phyloP scores from a whole-genome alignment of 1,140 invertebrate genomes.

The Ips nitidus region DNA sequence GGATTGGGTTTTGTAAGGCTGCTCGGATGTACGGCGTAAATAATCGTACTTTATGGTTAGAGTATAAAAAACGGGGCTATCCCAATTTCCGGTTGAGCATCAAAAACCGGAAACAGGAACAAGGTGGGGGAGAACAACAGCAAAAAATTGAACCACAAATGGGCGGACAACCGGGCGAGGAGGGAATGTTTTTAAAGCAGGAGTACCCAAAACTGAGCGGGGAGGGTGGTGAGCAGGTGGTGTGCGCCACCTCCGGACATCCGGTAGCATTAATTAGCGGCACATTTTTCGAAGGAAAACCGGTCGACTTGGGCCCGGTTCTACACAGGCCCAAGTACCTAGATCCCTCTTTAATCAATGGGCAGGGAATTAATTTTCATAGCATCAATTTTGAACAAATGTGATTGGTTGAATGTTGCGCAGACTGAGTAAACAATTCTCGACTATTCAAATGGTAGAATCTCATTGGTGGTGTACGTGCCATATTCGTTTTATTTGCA shows the following conservation, averaged over 20 bases:
- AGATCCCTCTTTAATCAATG: conserved; percentile 54
- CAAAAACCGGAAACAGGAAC: conserved; percentile 66
- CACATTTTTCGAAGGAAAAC: conserved; percentile 61
- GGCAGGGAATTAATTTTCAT: conserved; percentile 66
- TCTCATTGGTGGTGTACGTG: no score
- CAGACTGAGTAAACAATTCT: neutral
- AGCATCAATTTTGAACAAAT: conserved; percentile 73
- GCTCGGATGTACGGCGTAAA: conserved; percentile 80
- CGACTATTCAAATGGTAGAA: no score
- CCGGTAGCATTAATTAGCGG: conserved; percentile 55
- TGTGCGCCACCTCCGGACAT: conserved; percentile 45
- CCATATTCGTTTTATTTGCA: no score
- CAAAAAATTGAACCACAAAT: conserved; percentile 14
- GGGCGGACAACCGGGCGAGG: neutral
- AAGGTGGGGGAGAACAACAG: conserved; percentile 37
- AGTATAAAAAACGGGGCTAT: conserved; percentile 80
- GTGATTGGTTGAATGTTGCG: conserved; percentile 53
- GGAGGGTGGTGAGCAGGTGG: conserved; percentile 5
- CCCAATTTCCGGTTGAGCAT: conserved; percentile 73
- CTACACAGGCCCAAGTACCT: conserved; percentile 57
- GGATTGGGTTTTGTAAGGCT: conserved; percentile 82
- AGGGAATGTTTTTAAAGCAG: neutral
- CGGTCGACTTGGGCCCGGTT: conserved; percentile 54
- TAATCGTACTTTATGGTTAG: conserved; percentile 79
- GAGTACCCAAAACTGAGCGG: neutral